phyloP scores from a whole-genome alignment of 2,797 vertebrate species.

The Helostoma temminkii region DNA sequence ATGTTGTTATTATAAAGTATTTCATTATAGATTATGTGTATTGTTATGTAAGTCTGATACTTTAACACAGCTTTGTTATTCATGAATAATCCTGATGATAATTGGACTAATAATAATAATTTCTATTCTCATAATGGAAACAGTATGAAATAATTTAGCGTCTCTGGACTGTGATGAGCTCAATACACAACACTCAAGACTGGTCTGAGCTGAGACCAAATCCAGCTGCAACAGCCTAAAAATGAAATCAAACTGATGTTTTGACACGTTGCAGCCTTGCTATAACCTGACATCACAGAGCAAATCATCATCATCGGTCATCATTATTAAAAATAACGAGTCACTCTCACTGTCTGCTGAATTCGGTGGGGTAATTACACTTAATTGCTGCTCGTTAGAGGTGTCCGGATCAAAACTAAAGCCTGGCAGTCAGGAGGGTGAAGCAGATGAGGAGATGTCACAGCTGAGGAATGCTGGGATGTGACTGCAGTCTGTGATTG shows the following conservation, averaged over 20 bases:
- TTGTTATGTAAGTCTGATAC: slow-evolving; percentile 15
- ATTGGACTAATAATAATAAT: slow-evolving; percentile 14
- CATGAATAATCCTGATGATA: slow-evolving; percentile 7
- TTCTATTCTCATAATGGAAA: slow-evolving; percentile 35
- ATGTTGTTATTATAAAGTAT: background rate
- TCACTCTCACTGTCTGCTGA: slow-evolving; percentile 46
- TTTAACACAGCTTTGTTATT: background rate
- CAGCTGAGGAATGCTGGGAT: slow-evolving; percentile 48
- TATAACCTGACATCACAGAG: slow-evolving; percentile 27
- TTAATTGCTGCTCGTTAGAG: slow-evolving; percentile 44
- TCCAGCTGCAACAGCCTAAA: slow-evolving; percentile 26
- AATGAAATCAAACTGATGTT: slow-evolving; percentile 41
- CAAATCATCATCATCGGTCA: background rate
- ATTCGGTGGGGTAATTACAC: slow-evolving; percentile 44
- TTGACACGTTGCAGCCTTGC: slow-evolving; percentile 25
- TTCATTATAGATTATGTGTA: too few relatives aligned
- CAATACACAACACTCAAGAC: background rate
- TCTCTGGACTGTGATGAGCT: slow-evolving; percentile 25
- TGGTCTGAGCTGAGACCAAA: slow-evolving; percentile 12
- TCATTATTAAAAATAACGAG: slow-evolving; percentile 13
- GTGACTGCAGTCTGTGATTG: slow-evolving; percentile 11
- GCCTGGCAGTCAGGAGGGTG: slow-evolving; percentile 21
- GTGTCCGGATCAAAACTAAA: slow-evolving; percentile 12
- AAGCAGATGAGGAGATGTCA: slow-evolving; percentile 58
- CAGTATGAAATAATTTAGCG: slow-evolving; percentile 14